Evolutionary conservation across 2,113 vertebrate species (phyloP).

Genomic region (Ciconia boyciana): DNA sequence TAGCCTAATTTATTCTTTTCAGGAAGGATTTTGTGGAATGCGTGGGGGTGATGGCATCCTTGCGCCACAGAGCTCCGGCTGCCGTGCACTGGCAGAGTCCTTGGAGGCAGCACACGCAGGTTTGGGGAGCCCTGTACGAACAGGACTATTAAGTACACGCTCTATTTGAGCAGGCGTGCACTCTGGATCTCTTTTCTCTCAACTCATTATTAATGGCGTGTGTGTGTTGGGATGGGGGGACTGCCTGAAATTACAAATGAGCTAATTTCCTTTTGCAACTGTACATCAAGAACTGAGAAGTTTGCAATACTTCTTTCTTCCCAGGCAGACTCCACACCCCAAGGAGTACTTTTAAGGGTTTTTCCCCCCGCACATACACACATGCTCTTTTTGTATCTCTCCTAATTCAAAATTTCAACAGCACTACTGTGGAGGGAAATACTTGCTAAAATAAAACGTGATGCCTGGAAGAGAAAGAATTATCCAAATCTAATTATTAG

Average conservation of each 20-base stretch:
- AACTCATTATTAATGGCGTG: slow-evolving; percentile 33
- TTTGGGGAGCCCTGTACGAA: not conserved
- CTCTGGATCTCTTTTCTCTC: slow-evolving; percentile 52
- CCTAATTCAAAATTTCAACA: slow-evolving; percentile 8
- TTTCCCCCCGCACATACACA: not conserved
- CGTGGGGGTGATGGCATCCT: not conserved
- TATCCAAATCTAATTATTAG: slow-evolving; percentile 56
- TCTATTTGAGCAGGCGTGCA: slow-evolving; percentile 5
- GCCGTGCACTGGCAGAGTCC: not conserved
- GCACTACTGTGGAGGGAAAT: slow-evolving; percentile 12
- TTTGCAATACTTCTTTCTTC: slow-evolving; percentile 16
- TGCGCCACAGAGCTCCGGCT: not conserved
- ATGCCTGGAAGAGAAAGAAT: slow-evolving; percentile 47
- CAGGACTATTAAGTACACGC: slow-evolving; percentile 25
- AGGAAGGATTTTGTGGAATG: not conserved
- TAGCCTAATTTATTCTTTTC: not conserved
- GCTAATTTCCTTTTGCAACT: slow-evolving; percentile 46
- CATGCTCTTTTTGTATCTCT: not conserved
- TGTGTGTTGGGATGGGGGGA: slow-evolving; percentile 42
- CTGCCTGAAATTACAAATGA: slow-evolving; percentile 29
- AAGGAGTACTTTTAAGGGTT: not conserved
- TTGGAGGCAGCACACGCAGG: not conserved
- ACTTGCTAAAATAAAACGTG: not conserved
- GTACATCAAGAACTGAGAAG: not conserved
- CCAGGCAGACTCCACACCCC: not conserved